A percentile compares a stretch with the other conserved stretches of the same genome.
phyloP scores from a whole-genome alignment of 2,797 vertebrate species.

The Cynopterus sphinx region DNA sequence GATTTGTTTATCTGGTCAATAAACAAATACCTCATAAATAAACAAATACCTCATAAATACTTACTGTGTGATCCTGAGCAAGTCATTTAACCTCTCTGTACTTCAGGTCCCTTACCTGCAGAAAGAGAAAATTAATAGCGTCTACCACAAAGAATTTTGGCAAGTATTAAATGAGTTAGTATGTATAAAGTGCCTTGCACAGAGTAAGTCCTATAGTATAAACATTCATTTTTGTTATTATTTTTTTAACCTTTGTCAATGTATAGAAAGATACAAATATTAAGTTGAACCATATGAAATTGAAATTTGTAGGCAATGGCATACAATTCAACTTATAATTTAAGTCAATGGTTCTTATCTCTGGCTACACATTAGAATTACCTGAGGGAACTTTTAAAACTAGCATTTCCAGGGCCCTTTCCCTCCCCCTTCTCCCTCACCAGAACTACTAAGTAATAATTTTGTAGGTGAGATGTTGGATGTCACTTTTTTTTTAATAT shows the following conservation, averaged over 20 bases:
- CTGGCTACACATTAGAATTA: background rate
- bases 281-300: background rate
- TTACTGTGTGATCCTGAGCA: background rate
- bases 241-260: background rate
- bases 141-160: background rate
- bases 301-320: background rate
- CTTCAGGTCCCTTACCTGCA: background rate
- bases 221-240: background rate
- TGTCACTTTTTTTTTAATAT: too few species aligned
- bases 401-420: background rate
- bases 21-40: background rate
- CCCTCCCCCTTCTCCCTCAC: rapidly evolving
- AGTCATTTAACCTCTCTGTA: background rate
- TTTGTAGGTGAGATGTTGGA: background rate
- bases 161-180: background rate
- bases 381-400: background rate
- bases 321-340: background rate
- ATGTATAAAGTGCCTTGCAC: background rate
- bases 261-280: background rate
- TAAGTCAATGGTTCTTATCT: background rate
- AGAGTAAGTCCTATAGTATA: background rate
- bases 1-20: background rate
- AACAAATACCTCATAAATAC: background rate
- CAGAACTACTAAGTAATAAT: background rate
- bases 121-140: background rate